Percentiles rank a stretch among this genome's conserved stretches.
Conservation (phyloP, 2,888 invertebrate genomes). For the Reticulitermes lucifugus region DNA sequence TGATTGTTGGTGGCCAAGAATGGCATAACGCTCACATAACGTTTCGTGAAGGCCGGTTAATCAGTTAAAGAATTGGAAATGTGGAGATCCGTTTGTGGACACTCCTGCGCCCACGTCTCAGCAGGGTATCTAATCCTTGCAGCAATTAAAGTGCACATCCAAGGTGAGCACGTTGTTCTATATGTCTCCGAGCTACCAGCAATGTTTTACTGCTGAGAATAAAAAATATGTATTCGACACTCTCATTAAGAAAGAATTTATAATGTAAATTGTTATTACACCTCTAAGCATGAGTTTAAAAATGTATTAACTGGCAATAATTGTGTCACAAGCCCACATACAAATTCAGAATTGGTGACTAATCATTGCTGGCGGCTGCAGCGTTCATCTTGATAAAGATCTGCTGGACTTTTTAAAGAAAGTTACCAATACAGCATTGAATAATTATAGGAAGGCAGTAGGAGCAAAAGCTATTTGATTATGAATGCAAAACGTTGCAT, state of each 20-base stretch:
- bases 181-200: not conserved
- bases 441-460: too few relatives aligned
- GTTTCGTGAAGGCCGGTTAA: too few relatives aligned
- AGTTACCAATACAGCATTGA: too few relatives aligned
- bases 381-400: not conserved
- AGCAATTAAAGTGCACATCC: not conserved
- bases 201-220: not conserved
- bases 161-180: slow-evolving; percentile 14
- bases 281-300: not conserved
- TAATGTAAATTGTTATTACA: not conserved
- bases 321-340: not conserved
- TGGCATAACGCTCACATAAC: too few relatives aligned
- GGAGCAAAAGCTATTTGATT: too few relatives aligned
- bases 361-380: too few relatives aligned
- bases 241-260: not conserved
- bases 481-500: too few relatives aligned
- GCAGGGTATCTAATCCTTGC: not conserved
- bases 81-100: not conserved
- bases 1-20: too few relatives aligned
- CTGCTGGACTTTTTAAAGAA: too few relatives aligned
- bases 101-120: slow-evolving; percentile 18
- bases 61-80: too few relatives aligned
- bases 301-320: slow-evolving; percentile 18
- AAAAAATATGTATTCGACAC: not conserved
- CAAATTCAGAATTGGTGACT: not conserved